Conservation (phyloP, 2,797 vertebrate species). For the Syngnathus rostellatus region DNA sequence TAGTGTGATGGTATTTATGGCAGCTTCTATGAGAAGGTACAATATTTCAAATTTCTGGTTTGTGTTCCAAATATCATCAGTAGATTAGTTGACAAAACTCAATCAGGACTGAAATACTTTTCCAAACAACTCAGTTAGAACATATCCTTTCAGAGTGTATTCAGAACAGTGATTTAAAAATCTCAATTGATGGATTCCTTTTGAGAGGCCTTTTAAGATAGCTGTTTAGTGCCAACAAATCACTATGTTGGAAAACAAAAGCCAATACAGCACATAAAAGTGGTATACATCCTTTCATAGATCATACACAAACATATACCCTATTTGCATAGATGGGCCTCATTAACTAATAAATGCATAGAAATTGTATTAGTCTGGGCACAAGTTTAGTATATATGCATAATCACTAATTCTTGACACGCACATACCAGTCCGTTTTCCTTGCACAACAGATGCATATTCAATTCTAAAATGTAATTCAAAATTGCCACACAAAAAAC, state of each 20-base stretch:
- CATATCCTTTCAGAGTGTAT: not conserved
- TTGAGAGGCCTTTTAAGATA: slow-evolving; percentile 54
- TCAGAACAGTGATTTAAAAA: slow-evolving; percentile 38
- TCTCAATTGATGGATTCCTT: slow-evolving; percentile 37
- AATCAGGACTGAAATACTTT: not conserved
- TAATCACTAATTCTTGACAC: too few species aligned
- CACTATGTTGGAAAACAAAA: slow-evolving; percentile 53
- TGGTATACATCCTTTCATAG: slow-evolving; percentile 25
- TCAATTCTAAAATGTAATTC: too few species aligned
- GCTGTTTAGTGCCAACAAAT: slow-evolving; percentile 53
- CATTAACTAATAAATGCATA: too few species aligned
- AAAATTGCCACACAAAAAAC: too few species aligned
- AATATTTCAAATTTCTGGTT: not conserved
- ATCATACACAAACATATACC: not conserved
- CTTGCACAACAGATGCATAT: too few species aligned
- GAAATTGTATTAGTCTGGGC: too few species aligned
- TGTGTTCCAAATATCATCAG: not conserved
- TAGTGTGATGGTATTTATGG: not conserved
- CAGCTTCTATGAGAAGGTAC: not conserved
- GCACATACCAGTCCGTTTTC: too few species aligned
- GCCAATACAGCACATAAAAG: slow-evolving; percentile 45
- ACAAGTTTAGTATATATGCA: too few species aligned
- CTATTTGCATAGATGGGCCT: not conserved
- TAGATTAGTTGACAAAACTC: not conserved
- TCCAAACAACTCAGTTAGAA: not conserved